A percentile compares a stretch with the other conserved stretches of the same genome.
Evolutionary conservation across 2,113 vertebrate genomes (phyloP).

Genomic region (Tiliqua scincoides): DNA sequence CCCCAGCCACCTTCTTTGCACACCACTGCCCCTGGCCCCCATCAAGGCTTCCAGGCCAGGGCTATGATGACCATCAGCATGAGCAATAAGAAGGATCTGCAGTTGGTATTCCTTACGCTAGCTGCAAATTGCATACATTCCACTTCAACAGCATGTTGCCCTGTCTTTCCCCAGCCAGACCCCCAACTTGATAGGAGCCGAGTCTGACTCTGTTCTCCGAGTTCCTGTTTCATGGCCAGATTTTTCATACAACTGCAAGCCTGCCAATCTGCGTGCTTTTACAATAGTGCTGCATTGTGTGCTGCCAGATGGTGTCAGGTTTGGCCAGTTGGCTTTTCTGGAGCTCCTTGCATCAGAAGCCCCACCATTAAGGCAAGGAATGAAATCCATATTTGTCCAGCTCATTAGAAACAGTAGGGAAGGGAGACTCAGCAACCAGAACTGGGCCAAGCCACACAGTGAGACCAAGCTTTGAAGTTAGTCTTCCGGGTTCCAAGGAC

Average conservation of each 20-base stretch:
- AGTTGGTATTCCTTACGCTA: neutral
- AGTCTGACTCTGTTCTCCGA: neutral
- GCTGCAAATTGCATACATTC: too few relatives aligned
- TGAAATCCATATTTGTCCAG: conserved; percentile 1
- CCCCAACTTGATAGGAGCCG: neutral
- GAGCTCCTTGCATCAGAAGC: neutral
- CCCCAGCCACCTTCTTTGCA: too few relatives aligned
- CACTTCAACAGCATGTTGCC: neutral
- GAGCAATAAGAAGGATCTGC: neutral
- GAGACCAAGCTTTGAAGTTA: conserved; percentile 14
- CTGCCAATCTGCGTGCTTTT: neutral
- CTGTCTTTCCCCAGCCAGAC: neutral
- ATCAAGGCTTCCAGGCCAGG: neutral
- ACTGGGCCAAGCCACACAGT: conserved; percentile 12
- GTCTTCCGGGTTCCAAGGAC: conserved; percentile 5
- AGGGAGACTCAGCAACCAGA: neutral
- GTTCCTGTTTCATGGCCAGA: neutral
- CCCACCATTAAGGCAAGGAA: neutral
- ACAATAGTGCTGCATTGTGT: neutral
- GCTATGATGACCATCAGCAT: too few relatives aligned
- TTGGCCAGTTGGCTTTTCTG: neutral
- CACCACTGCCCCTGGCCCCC: neutral
- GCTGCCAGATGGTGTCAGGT: neutral
- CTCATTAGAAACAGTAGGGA: neutral
- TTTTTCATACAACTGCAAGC: neutral